Evolutionary conservation across 2,888 invertebrate species (phyloP), one percentile per base, ranked within the genome.

Genomic region (Zygothrica quintamaculata): DNA sequence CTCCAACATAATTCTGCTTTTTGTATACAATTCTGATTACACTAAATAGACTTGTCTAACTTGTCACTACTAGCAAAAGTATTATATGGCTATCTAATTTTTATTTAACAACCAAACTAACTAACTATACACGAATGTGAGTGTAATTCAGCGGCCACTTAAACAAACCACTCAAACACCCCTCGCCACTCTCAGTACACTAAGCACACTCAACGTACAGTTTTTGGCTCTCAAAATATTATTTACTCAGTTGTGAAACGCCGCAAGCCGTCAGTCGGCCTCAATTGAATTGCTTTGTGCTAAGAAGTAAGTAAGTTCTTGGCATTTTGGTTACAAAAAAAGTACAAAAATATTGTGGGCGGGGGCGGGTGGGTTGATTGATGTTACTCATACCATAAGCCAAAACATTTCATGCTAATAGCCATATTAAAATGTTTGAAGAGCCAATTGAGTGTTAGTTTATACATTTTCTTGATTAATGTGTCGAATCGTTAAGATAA

Each of bases 11-110:
- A n/a, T n/a, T n/a, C n/a, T n/a, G n/a, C n/a, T n/a, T n/a, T 65
- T 42, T 55, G 55, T 33, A 67, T 61, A 74, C 77, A 77, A 75
- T 80, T 84, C 77, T 60, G 84, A 80, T 80, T 84, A 84, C 72
- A 75, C 73, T 77, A 80, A 77, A 84, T 58, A 68, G 57, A 5
- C 65, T 66, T 80, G 74, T 61, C 48, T 67, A 40, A 51, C 29
- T 2, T 9, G 7, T 5, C 7, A 1, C 29, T 29, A 7, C 5
- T 29, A 5, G 7, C n/a, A n/a, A 7, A 29, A 29, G 9, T 29
- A 46, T 13, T 13, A 36, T n/a, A n/a, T n/a, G n/a, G n/a, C n/a
- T 39, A 52, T 18, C 48, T 55, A 57, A 60, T 43, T 61, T 58
- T 9, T 22, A 44, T 36, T 36, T 15, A 66, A 48, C 51, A 51